Evolutionary conservation across 2,113 vertebrate species (phyloP).

Genomic region (Entomyzon cyanotis): DNA sequence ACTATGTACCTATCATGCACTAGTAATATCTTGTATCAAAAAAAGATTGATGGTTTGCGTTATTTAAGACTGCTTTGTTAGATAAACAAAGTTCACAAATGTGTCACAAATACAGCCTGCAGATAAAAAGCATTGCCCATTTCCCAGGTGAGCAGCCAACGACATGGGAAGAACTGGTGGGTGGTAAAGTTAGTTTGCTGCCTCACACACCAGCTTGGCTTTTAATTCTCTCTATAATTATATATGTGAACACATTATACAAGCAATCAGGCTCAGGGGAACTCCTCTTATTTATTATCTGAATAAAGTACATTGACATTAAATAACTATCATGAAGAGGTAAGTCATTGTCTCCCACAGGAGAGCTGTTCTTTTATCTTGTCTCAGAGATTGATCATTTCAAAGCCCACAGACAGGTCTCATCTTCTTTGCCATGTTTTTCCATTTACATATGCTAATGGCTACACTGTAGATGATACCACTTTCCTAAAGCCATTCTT

Average conservation of each 20-base stretch:
- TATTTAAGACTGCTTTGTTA: background rate
- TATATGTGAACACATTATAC: background rate
- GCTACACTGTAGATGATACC: conserved; percentile 2
- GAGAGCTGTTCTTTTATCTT: conserved; percentile 38
- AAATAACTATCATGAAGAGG: conserved; percentile 32
- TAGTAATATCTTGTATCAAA: background rate
- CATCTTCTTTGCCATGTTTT: conserved; percentile 58
- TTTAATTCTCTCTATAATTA: conserved; percentile 24
- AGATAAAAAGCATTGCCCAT: background rate
- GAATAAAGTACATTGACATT: conserved; percentile 32
- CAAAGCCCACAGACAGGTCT: conserved; percentile 25
- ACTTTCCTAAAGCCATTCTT: conserved; percentile 30
- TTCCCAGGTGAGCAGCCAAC: background rate
- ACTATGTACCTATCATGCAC: background rate
- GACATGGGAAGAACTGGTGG: background rate
- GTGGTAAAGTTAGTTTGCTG: background rate
- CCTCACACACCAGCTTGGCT: background rate
- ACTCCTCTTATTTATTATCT: conserved; percentile 31
- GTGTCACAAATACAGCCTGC: background rate
- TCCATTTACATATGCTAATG: conserved; percentile 59
- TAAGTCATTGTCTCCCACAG: conserved; percentile 42
- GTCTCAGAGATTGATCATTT: conserved; percentile 55
- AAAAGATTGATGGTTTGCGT: background rate
- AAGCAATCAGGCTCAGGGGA: conserved; percentile 30
- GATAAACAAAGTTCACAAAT: background rate